Percentiles rank a stretch among this genome's conserved stretches.
These are phyloP conservation scores for Trissonchulus latispiculum DNA, from an alignment of 2,888 invertebrate species.

Conservation along the genomic window DNA sequence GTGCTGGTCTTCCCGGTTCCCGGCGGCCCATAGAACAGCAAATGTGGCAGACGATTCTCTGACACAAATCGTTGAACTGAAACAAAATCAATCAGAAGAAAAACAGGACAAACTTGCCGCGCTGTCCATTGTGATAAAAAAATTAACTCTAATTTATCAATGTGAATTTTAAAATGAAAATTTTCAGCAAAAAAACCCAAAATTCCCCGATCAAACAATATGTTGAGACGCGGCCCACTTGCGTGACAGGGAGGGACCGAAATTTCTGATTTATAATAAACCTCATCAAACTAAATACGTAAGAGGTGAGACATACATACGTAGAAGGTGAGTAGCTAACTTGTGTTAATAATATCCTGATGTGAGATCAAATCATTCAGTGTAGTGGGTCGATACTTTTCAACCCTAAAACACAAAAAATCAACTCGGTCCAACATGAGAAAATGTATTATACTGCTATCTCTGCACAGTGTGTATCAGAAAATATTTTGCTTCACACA, in stretches of 20 bases:
- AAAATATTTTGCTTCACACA: no score
- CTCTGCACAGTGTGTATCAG: no score
- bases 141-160: slow-evolving; percentile 62
- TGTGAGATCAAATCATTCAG: slow-evolving; percentile 90
- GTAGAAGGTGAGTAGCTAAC: no score
- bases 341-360: slow-evolving; percentile 87
- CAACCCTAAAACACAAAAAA: slow-evolving; percentile 62
- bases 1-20: slow-evolving; percentile 98
- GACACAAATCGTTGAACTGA: slow-evolving; percentile 58
- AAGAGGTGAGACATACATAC: no score
- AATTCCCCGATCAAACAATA: no score
- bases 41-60: slow-evolving; percentile 83
- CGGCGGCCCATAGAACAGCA: slow-evolving; percentile 93
- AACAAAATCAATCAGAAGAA: slow-evolving; percentile 44
- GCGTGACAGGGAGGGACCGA: no score
- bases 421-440: neutral
- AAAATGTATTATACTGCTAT: no score
- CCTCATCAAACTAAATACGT: no score
- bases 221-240: no score
- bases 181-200: slow-evolving; percentile 14
- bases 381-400: slow-evolving; percentile 87
- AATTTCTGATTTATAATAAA: no score
- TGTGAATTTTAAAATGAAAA: slow-evolving; percentile 36
- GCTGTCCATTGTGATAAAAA: no score
- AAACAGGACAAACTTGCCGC: no score